Base-by-base conservation (phyloP, 2,797 vertebrate species). In the Pseudopleuronectes americanus region DNA sequence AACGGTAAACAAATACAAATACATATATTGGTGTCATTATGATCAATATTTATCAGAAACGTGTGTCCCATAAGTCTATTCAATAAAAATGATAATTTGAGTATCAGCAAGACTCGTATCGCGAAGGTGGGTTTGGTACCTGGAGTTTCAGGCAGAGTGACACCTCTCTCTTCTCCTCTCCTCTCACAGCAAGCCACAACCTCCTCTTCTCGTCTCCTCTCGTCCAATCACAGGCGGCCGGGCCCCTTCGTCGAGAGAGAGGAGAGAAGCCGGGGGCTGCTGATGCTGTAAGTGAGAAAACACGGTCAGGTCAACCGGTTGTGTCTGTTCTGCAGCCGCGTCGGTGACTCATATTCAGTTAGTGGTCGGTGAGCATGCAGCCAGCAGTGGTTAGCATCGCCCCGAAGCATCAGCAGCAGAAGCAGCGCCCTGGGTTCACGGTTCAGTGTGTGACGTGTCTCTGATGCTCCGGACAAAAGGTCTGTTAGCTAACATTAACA, bases 311-410 rank as follows among this genome's bases (percentile, higher is more conserved):
- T 51, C 0, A 51, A 6, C n/a, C 0, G 13, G 2, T 22, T 10
- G 9, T 48, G 41, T 52, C 43, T 33, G 33, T n/a, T 5, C 47
- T 21, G 43, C 47, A 21, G 19, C 47, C 6, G 47, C 17, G 8
- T 21, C 1, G 28, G 2, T 12, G 24, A 12, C 12, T 12, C 10
- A 1, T 13, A 38, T 13, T 13, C 36, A 12, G 36, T 38, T 3
- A 4, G 36, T 38, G 36, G 36, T 13, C 21, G 16, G 47, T 41
- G 54, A 84, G 77, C 71, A 89, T 70, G 88, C 58, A n/a, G 26
- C 21, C 66, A 9, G 1, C 24, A 1, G 33, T 17, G 62, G 36
- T 33, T 41, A 62, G 54, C 26, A 16, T 60, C 23, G 43, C 47
- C 45, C 72, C 45, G 26, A 38, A 12, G 41, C 41, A 13, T 3